phyloP scores from a whole-genome alignment of 2,113 vertebrate genomes.

The Platichthys flesus region DNA sequence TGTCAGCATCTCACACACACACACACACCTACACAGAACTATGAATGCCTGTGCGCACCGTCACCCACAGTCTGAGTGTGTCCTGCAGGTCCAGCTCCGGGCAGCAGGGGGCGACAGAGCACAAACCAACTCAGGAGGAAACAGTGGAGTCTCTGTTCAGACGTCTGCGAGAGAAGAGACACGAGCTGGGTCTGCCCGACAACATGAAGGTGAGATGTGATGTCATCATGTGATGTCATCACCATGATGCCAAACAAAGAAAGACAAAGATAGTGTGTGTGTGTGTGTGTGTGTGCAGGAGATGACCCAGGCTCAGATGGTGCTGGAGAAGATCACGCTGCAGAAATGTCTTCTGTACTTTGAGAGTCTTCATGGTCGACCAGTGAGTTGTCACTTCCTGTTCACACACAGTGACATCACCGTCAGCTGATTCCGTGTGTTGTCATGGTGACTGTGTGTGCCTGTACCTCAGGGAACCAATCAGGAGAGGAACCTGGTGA shows the following conservation, averaged over 20 bases:
- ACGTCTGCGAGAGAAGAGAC: slow-evolving; percentile 85
- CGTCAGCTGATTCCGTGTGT: not conserved
- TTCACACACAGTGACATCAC: not conserved
- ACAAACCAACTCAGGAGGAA: slow-evolving; percentile 85
- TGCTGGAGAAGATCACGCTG: slow-evolving; percentile 87
- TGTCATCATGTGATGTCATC: slow-evolving; percentile 20
- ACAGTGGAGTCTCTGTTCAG: slow-evolving; percentile 84
- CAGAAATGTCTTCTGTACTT: slow-evolving; percentile 90
- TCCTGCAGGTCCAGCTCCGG: slow-evolving; percentile 62
- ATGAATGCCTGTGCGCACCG: too few species aligned
- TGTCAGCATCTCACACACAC: too few species aligned
- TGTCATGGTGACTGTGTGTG: not conserved
- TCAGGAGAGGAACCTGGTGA: slow-evolving; percentile 90
- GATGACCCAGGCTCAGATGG: slow-evolving; percentile 89
- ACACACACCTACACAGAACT: too few species aligned
- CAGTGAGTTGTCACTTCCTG: slow-evolving; percentile 75
- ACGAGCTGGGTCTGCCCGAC: slow-evolving; percentile 85
- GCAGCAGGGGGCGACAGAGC: slow-evolving; percentile 78
- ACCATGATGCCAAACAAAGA: too few species aligned
- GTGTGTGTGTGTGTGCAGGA: slow-evolving; percentile 75
- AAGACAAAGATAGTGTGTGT: not conserved
- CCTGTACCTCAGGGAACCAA: slow-evolving; percentile 82
- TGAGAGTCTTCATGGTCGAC: slow-evolving; percentile 85
- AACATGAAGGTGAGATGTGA: slow-evolving; percentile 86
- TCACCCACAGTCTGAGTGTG: not conserved